These are phyloP conservation scores for Nycticorax nycticorax DNA, from an alignment of 2,113 vertebrate species.

Conservation along the genomic window DNA sequence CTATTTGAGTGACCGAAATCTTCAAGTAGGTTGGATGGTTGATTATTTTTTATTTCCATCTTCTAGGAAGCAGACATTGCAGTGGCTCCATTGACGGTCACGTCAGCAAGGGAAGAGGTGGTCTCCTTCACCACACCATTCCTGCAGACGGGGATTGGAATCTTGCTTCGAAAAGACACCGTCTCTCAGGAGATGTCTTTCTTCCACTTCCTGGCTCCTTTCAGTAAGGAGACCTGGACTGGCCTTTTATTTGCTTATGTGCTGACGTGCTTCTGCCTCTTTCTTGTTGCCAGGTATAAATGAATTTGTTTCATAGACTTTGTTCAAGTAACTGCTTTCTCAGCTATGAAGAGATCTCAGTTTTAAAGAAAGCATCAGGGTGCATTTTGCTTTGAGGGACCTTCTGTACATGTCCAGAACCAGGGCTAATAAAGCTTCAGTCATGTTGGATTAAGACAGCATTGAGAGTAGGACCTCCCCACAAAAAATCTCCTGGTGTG, in stretches of 20 bases:
- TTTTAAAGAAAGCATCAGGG: not conserved
- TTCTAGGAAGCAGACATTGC: conserved; percentile 86
- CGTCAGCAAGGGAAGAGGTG: conserved; percentile 72
- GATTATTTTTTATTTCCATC: not conserved
- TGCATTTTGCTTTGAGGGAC: not conserved
- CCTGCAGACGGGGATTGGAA: conserved; percentile 86
- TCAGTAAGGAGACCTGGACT: conserved; percentile 86
- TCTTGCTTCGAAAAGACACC: conserved; percentile 78
- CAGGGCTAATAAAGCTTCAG: not conserved
- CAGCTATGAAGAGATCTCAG: not conserved
- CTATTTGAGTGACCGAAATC: not conserved
- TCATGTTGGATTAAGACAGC: not conserved
- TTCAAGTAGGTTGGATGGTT: not conserved
- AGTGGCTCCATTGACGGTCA: conserved; percentile 84
- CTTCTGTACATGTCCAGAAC: not conserved
- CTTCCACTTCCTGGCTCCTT: conserved; percentile 83
- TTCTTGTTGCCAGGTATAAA: conserved; percentile 82
- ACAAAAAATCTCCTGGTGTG: not conserved
- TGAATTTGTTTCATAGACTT: not conserved
- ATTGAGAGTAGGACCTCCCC: not conserved
- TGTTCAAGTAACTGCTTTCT: not conserved
- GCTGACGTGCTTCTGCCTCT: conserved; percentile 83
- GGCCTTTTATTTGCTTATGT: conserved; percentile 83
- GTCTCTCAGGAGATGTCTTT: conserved; percentile 60
- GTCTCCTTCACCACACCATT: conserved; percentile 87